phyloP scores from a whole-genome alignment of 1,140 invertebrate genomes.

The Drosophila repletoides region DNA sequence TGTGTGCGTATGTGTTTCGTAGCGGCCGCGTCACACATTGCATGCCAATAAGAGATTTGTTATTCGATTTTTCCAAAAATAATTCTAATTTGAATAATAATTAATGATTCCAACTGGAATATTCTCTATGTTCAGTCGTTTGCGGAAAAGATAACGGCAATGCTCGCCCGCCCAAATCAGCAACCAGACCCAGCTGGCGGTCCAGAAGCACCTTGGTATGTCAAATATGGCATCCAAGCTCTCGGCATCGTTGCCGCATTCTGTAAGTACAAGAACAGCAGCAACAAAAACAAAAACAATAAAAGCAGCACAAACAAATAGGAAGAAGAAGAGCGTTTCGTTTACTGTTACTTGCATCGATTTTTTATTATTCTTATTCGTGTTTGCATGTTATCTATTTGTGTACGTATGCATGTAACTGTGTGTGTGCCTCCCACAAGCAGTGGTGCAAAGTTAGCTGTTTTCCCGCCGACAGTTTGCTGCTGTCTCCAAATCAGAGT shows the following conservation, averaged over 20 bases:
- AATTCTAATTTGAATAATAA: slow-evolving; percentile 12
- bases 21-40: slow-evolving; percentile 44
- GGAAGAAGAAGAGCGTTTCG: not conserved
- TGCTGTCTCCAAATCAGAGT: too few relatives aligned
- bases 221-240: slow-evolving; percentile 92
- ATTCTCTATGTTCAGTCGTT: slow-evolving; percentile 85
- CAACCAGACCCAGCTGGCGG: slow-evolving; percentile 85
- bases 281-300: not conserved
- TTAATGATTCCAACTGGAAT: slow-evolving; percentile 4
- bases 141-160: slow-evolving; percentile 88
- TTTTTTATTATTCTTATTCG: slow-evolving; percentile 50
- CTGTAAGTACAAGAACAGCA: slow-evolving; percentile 84
- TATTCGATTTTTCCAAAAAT: slow-evolving; percentile 59
- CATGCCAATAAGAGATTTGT: slow-evolving; percentile 28
- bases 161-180: slow-evolving; percentile 90
- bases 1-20: slow-evolving; percentile 14
- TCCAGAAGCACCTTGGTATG: slow-evolving; percentile 93
- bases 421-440: slow-evolving; percentile 3
- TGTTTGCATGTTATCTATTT: slow-evolving; percentile 47
- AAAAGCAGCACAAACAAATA: slow-evolving; percentile 5
- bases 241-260: slow-evolving; percentile 93
- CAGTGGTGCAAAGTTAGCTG: too few relatives aligned
- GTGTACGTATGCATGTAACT: slow-evolving; percentile 12
- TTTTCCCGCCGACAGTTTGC: too few relatives aligned
- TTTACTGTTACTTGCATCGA: slow-evolving; percentile 55